A percentile compares a stretch with the other conserved stretches of the same genome.
phyloP scores from a whole-genome alignment of 1,140 invertebrate genomes.

The Plutomurus gul region DNA sequence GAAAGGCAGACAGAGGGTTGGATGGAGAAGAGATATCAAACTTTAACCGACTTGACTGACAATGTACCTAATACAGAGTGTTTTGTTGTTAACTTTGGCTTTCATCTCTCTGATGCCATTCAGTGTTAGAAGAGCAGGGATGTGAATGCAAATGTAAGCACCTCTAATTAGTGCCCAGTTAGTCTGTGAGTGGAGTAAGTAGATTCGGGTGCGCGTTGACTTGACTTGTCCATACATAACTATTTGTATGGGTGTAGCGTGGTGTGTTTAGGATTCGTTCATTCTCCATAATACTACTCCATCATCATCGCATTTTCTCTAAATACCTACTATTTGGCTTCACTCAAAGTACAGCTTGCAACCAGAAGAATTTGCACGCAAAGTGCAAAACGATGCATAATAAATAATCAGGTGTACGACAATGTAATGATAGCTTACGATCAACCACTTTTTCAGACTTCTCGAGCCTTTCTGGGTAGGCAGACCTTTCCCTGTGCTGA shows the following conservation, averaged over 20 bases:
- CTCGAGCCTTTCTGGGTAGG: neutral
- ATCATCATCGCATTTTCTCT: neutral
- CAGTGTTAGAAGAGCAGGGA: too few species aligned
- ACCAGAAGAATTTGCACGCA: slow-evolving; percentile 41
- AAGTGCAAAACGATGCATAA: slow-evolving; percentile 50
- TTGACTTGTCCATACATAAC: neutral
- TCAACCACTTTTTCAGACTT: slow-evolving; percentile 16
- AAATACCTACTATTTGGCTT: neutral
- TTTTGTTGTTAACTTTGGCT: too few species aligned
- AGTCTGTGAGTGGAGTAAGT: neutral
- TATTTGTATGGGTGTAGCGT: neutral
- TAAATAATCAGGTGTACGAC: slow-evolving; percentile 47
- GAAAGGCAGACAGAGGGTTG: neutral
- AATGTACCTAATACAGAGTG: too few species aligned
- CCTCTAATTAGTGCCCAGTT: slow-evolving; percentile 43
- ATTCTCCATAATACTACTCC: slow-evolving; percentile 1
- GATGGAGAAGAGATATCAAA: too few species aligned
- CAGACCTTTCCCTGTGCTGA: too few species aligned
- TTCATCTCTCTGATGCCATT: too few species aligned
- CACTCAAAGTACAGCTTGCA: neutral
- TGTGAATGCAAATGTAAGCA: slow-evolving; percentile 13
- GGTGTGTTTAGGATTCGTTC: neutral
- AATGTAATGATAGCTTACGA: slow-evolving; percentile 43
- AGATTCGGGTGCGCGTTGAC: neutral
- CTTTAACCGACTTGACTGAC: too few species aligned